Conservation (phyloP, 2,113 vertebrate species). For the Nesogale talazaci region DNA sequence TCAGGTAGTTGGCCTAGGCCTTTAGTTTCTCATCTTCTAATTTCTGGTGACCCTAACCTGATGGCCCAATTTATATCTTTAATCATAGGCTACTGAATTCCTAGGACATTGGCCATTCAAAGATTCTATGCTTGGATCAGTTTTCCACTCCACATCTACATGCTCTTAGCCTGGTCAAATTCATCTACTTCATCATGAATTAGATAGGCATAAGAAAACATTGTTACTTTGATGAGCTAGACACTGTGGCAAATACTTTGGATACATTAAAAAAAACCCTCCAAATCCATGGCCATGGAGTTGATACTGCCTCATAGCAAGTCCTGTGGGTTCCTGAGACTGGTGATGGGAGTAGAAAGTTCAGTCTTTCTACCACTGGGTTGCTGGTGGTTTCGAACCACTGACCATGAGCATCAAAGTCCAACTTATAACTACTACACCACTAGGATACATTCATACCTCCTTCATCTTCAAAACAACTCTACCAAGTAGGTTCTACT, state of each 20-base stretch:
- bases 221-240: background rate
- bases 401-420: too few species aligned
- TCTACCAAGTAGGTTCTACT: background rate
- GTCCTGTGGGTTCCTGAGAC: too few species aligned
- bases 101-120: background rate
- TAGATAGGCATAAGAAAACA: too few species aligned
- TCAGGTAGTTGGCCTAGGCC: background rate
- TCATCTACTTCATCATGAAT: background rate
- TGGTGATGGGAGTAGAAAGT: too few species aligned
- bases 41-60: background rate
- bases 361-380: too few species aligned
- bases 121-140: background rate
- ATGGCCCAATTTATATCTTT: background rate
- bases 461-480: background rate
- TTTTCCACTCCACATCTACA: background rate
- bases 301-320: too few species aligned
- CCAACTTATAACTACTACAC: too few species aligned
- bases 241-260: background rate
- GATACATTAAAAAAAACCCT: background rate
- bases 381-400: too few species aligned
- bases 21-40: conserved; percentile 44
- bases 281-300: too few species aligned
- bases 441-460: background rate
- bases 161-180: background rate
- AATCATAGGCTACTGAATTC: background rate